These are phyloP conservation scores for Ctenicera cuprea DNA, from an alignment of 2,888 invertebrate species.

Conservation along the genomic window DNA sequence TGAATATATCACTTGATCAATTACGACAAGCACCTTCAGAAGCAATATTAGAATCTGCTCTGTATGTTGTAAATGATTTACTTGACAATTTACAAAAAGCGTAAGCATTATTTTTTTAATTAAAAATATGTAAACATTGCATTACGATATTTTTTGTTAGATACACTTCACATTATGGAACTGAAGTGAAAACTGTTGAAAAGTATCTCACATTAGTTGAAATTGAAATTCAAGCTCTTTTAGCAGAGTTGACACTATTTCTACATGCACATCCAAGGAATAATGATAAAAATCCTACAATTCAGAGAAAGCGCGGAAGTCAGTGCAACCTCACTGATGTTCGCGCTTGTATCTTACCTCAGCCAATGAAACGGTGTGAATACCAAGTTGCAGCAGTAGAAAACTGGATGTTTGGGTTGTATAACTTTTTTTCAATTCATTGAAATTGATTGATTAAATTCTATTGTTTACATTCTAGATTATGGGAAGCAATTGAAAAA, in stretches of 20 bases:
- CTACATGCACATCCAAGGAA: conserved; percentile 56
- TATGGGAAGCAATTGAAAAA: conserved; percentile 63
- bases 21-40: conserved; percentile 61
- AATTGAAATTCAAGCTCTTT: conserved; percentile 59
- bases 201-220: conserved; percentile 59
- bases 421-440: conserved; percentile 10
- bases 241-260: conserved; percentile 62
- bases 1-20: conserved; percentile 62
- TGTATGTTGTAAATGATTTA: conserved; percentile 39
- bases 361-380: conserved; percentile 61
- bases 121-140: background rate
- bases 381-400: conserved; percentile 63
- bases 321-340: conserved; percentile 53
- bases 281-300: conserved; percentile 58
- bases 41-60: conserved; percentile 55
- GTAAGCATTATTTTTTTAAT: conserved; percentile 49
- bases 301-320: conserved; percentile 60
- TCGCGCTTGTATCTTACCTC: conserved; percentile 46
- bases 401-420: conserved; percentile 67
- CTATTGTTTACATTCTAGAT: conserved; percentile 49
- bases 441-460: background rate
- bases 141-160: conserved; percentile 11
- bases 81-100: conserved; percentile 57
- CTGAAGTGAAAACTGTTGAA: conserved; percentile 57
- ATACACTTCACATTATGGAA: conserved; percentile 45